A percentile compares a stretch with the other conserved stretches of the same genome.
These are phyloP conservation scores for Drosophila gaucha DNA, from an alignment of 2,888 invertebrate genomes.

Conservation along the genomic window DNA sequence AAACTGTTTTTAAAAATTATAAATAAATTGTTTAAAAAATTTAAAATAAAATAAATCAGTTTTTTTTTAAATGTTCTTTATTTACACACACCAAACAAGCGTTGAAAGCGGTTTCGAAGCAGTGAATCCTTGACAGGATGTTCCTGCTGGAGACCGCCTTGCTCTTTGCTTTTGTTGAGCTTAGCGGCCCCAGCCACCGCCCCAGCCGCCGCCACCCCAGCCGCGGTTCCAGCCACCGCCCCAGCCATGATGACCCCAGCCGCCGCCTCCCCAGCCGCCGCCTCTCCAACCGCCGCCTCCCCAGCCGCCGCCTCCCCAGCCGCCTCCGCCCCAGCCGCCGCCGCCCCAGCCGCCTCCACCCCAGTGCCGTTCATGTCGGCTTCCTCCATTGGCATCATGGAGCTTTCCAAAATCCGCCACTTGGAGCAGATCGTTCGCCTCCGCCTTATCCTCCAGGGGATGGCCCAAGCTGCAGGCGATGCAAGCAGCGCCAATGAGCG, in stretches of 20 bases:
- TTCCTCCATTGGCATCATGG: slow-evolving; percentile 1
- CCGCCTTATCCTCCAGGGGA: slow-evolving; percentile 14
- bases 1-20: slow-evolving; percentile 17
- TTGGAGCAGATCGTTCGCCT: slow-evolving; percentile 35
- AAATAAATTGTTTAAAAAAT: no score
- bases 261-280: slow-evolving; percentile 7
- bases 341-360: slow-evolving; percentile 1
- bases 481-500: slow-evolving; percentile 49
- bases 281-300: neutral
- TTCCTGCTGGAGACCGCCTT: neutral
- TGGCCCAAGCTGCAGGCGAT: slow-evolving; percentile 41
- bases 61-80: slow-evolving; percentile 51
- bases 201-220: neutral
- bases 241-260: neutral
- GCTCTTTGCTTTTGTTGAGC: no score
- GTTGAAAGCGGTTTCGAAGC: neutral
- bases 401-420: slow-evolving; percentile 44
- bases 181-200: slow-evolving; percentile 28
- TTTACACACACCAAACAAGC: slow-evolving; percentile 32
- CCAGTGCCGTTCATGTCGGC: neutral
- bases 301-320: neutral
- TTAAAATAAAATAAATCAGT: neutral
- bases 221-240: slow-evolving; percentile 1
- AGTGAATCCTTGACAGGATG: slow-evolving; percentile 10
- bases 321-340: neutral